These are phyloP conservation scores for Coenobita brevimanus DNA, from an alignment of 1,140 invertebrate genomes.

Conservation along the genomic window DNA sequence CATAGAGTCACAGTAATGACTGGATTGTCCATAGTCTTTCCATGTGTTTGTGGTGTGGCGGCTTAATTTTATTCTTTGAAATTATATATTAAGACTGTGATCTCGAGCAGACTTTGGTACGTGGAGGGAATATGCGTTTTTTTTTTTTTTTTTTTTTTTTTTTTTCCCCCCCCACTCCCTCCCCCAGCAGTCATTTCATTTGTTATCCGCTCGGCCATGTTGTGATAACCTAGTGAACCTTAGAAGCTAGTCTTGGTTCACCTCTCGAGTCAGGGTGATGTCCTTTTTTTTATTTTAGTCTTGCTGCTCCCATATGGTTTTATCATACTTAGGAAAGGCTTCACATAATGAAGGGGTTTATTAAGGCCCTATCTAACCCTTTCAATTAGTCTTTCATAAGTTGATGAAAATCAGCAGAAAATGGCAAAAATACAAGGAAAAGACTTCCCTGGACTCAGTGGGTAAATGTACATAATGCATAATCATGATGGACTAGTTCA, in stretches of 20 bases:
- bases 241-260: background rate
- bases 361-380: no score
- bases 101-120: conserved; percentile 25
- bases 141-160: background rate
- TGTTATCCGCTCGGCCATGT: no score
- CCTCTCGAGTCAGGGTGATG: background rate
- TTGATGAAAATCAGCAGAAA: conserved; percentile 28
- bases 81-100: conserved; percentile 46
- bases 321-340: no score
- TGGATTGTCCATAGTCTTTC: no score
- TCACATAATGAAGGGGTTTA: no score
- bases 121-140: conserved; percentile 1
- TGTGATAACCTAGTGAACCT: conserved; percentile 2
- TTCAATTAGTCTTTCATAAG: background rate
- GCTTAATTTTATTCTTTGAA: conserved; percentile 32
- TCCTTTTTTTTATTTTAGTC: background rate
- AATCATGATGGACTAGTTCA: conserved; percentile 17
- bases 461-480: conserved; percentile 19
- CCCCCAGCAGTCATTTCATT: background rate
- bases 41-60: conserved; percentile 59
- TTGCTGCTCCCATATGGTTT: no score
- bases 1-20: no score
- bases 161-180: background rate
- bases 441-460: background rate
- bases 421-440: conserved; percentile 39